These are phyloP conservation scores for Mactromeris polynyma DNA, from an alignment of 2,888 invertebrate species.

Conservation along the genomic window DNA sequence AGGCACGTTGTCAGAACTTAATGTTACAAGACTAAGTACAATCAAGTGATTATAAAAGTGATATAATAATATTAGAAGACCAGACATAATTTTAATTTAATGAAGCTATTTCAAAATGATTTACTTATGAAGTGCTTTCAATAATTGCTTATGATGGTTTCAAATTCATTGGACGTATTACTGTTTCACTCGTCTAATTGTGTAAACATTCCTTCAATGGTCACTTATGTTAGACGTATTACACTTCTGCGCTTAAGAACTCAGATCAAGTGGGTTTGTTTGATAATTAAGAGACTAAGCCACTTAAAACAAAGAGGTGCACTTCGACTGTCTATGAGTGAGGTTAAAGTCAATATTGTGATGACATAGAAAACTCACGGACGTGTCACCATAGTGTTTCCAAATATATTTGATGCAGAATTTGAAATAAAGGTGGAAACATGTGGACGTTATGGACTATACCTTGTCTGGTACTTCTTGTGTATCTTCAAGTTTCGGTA, in stretches of 20 bases:
- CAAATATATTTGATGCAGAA: neutral
- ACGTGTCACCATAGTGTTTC: neutral
- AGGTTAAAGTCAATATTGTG: neutral
- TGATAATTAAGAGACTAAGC: neutral
- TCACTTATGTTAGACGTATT: neutral
- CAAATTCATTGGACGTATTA: neutral
- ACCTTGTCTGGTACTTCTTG: neutral
- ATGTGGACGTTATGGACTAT: neutral
- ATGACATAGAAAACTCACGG: neutral
- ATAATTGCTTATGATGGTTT: neutral
- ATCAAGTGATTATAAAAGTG: neutral
- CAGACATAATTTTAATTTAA: neutral
- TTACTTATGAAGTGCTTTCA: neutral
- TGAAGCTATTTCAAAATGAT: neutral
- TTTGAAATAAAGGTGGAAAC: neutral
- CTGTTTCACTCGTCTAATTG: neutral
- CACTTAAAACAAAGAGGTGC: constrained; percentile 5
- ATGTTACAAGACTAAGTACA: neutral
- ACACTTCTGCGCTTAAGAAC: neutral
- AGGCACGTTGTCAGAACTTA: neutral
- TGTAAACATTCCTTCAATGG: constrained; percentile 1
- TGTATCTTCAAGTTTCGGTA: neutral
- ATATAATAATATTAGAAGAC: neutral
- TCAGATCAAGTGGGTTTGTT: neutral
- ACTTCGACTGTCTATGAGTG: neutral